These are phyloP conservation scores for Hemiscyllium ocellatum DNA, from an alignment of 2,113 vertebrate species.

Conservation along the genomic window DNA sequence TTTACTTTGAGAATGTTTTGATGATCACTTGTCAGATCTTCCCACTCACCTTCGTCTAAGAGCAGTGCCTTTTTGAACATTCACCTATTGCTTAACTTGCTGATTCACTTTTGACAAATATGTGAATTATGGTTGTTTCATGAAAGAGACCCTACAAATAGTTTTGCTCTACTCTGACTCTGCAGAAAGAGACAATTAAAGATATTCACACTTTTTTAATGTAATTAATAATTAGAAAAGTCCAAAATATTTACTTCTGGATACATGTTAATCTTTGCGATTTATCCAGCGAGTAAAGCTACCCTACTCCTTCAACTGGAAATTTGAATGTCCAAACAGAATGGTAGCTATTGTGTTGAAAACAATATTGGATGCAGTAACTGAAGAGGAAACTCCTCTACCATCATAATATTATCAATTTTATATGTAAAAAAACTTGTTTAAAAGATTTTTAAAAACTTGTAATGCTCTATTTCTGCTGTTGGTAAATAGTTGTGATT, in stretches of 20 bases:
- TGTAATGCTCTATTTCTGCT: neutral
- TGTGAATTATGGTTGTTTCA: neutral
- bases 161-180: neutral
- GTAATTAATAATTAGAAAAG: neutral
- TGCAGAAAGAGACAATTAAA: no score
- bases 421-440: no score
- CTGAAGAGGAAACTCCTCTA: neutral
- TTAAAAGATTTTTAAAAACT: neutral
- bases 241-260: neutral
- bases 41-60: no score
- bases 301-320: neutral
- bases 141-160: neutral
- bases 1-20: neutral
- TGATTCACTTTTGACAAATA: neutral
- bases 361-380: neutral
- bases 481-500: neutral
- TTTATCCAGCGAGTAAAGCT: neutral
- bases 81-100: neutral
- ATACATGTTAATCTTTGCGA: neutral
- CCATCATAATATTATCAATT: neutral
- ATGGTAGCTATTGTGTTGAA: neutral
- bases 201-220: neutral
- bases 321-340: neutral
- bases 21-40: neutral
- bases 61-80: neutral